Percentiles rank a stretch among this genome's conserved stretches.
Evolutionary conservation across 1,140 invertebrate genomes (phyloP).

Genomic region (Drosophila kikkawai): DNA sequence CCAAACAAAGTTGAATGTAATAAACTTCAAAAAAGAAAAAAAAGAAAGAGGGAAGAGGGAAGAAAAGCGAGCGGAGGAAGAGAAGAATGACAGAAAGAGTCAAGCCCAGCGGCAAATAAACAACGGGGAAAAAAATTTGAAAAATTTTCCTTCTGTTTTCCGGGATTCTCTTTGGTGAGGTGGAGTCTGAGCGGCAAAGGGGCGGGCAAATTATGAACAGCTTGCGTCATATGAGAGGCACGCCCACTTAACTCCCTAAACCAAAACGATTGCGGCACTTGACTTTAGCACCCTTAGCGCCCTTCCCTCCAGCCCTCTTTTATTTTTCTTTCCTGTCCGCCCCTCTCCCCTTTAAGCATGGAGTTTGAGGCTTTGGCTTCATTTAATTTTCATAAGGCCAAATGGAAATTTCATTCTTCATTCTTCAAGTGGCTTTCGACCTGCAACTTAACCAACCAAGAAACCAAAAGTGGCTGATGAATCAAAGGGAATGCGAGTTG

Average conservation of each 20-base stretch:
- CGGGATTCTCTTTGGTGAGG: conserved; percentile 2
- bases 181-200: background rate
- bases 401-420: conserved; percentile 65
- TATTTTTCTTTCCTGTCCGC: background rate
- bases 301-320: background rate
- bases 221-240: conserved; percentile 50
- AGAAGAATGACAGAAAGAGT: conserved; percentile 18
- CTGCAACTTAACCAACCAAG: conserved; percentile 40
- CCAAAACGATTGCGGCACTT: conserved; percentile 72
- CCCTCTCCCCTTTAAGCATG: conserved; percentile 4
- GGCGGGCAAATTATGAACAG: conserved; percentile 57
- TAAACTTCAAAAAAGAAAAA: conserved; percentile 28
- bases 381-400: conserved; percentile 76
- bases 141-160: conserved; percentile 31
- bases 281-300: conserved; percentile 62
- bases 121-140: conserved; percentile 12
- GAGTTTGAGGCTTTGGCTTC: conserved; percentile 50
- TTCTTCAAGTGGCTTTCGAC: conserved; percentile 60
- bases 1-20: conserved; percentile 31
- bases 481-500: conserved; percentile 40
- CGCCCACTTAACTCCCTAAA: conserved; percentile 45
- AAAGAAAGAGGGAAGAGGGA: background rate
- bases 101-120: conserved; percentile 24
- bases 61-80: background rate
- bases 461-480: conserved; percentile 27